These are phyloP conservation scores for Actenoides hombroni DNA, from an alignment of 2,113 vertebrate species.

Conservation along the genomic window DNA sequence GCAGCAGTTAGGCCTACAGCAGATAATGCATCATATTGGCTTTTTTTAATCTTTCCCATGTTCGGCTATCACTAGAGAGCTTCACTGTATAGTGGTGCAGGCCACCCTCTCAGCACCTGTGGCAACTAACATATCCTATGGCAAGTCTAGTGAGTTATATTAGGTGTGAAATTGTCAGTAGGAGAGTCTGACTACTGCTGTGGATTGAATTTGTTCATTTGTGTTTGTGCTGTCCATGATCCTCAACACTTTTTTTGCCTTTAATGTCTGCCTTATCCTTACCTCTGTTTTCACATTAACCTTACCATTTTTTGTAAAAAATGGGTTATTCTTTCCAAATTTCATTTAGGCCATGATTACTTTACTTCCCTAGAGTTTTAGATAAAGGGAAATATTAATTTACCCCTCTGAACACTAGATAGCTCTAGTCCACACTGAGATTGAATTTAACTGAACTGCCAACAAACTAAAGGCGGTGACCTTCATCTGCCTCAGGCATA, in stretches of 20 bases:
- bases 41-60: background rate
- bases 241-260: background rate
- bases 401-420: background rate
- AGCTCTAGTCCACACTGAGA: background rate
- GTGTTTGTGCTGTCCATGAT: accelerated
- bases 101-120: background rate
- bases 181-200: background rate
- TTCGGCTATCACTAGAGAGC: background rate
- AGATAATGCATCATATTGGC: no score
- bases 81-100: accelerated
- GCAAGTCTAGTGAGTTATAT: background rate
- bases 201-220: background rate
- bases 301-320: background rate
- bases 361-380: background rate
- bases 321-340: background rate
- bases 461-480: background rate
- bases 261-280: background rate
- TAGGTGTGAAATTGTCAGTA: background rate
- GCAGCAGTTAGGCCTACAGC: background rate
- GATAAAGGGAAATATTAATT: background rate
- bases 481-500: background rate
- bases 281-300: background rate
- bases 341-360: background rate
- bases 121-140: background rate
- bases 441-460: background rate